Evolutionary conservation across 2,113 vertebrate genomes (phyloP).

Genomic region (Lophotis ruficrista): DNA sequence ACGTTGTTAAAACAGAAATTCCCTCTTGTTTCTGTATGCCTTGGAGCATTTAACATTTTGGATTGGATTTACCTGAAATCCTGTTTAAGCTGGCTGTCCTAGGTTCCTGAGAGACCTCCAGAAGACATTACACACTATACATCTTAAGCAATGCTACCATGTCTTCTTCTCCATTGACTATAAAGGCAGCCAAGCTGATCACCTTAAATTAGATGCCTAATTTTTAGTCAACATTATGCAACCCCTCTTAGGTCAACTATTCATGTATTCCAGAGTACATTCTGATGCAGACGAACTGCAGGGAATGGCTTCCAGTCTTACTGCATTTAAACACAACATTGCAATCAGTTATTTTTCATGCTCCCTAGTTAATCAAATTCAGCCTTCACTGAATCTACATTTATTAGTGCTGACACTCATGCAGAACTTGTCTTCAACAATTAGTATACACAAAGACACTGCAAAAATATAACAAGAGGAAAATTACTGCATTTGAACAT

Average conservation of each 20-base stretch:
- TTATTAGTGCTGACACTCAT: constrained; percentile 16
- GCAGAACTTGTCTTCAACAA: constrained; percentile 17
- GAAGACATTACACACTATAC: neutral
- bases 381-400: neutral
- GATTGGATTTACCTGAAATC: neutral
- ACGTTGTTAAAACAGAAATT: neutral
- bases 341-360: constrained; percentile 52
- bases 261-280: neutral
- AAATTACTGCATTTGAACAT: neutral
- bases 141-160: neutral
- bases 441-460: constrained; percentile 1
- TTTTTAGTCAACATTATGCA: neutral
- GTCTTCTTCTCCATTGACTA: neutral
- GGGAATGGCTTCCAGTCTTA: constrained; percentile 28
- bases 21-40: neutral
- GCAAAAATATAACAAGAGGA: neutral
- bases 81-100: neutral
- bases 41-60: neutral
- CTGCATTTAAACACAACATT: constrained; percentile 38
- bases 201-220: neutral
- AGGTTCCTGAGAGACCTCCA: neutral
- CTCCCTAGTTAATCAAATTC: neutral
- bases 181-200: neutral
- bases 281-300: constrained; percentile 10
- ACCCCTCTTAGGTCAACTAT: constrained; percentile 8